phyloP scores from a whole-genome alignment of 2,113 vertebrate species.

The Corydoras sp. region DNA sequence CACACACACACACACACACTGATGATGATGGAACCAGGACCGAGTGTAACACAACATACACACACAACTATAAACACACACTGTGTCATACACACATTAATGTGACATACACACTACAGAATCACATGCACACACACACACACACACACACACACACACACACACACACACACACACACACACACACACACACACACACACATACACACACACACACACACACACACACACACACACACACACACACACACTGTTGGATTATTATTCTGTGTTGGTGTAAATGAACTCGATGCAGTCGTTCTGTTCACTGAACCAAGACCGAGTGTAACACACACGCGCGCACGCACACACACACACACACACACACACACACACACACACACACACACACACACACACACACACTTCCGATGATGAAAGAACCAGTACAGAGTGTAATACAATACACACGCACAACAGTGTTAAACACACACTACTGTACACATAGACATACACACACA shows the following conservation, averaged over 20 bases:
- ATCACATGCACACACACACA: too few species aligned
- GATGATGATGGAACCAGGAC: too few species aligned
- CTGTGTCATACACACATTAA: too few species aligned
- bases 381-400: conserved; percentile 9
- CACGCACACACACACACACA: conserved; percentile 21
- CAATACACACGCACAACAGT: conserved; percentile 30
- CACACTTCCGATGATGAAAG: neutral
- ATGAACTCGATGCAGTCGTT: too few species aligned
- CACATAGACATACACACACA: conserved; percentile 24
- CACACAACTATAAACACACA: too few species aligned
- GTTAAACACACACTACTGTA: conserved; percentile 26
- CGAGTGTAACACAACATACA: too few species aligned
- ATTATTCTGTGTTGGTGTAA: too few species aligned
- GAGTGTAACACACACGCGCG: neutral
- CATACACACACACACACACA: too few species aligned
- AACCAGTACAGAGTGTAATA: conserved; percentile 14
- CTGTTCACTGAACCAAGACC: neutral
- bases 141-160: neutral
- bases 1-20: too few species aligned
- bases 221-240: too few species aligned
- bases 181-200: too few species aligned
- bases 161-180: neutral
- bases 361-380: neutral
- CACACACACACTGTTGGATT: conserved; percentile 12
- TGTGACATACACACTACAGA: too few species aligned